Evolutionary conservation across 2,888 invertebrate species (phyloP), one percentile per base, ranked within the genome.

Genomic region (Cyclophora punctaria): DNA sequence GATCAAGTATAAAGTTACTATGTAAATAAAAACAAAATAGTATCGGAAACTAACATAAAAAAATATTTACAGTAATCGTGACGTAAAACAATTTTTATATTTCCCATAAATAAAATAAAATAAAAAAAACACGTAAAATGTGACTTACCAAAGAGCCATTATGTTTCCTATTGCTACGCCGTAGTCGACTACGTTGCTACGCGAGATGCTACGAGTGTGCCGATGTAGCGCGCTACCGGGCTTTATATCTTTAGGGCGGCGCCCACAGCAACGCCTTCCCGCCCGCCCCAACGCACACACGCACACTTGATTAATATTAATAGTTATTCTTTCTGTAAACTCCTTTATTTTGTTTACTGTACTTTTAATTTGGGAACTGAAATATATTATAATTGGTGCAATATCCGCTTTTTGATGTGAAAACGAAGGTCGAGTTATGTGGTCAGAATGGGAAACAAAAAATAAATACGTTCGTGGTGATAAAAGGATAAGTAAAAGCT

Each of bases 231-330:
- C 58, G 61, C 68, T 58, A 64, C 64, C 63, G 56, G 63, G 51
- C 71, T 72, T 84, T 84, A 80, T 83, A 83, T 79, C 60, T 62
- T 60, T 59, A 55, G 72, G 67, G 66, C 65, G 70, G 68, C 67
- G 62, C 66, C 66, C 60, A 62, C 62, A 50, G 55, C 55, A 51
- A 66, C 73, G 69, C 72, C 72, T 66, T 54, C 75, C 66, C 56
- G 20, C 56, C 67, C 71, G 73, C 73, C 70, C 78, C 68, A 37
- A 57, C 66, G 69, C 69, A 64, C 56, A 48, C 59, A 50, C 49
- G 35, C 60, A 55, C 6, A 42, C 55, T 37, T 62, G 58, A 69
- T 71, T 64, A 66, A 63, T 60, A 69, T 66, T 68, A 68, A 73
- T 69, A 58, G 67, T 58, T 63, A 63, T 60, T 64, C 63, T 66